Percentiles rank a stretch among this genome's conserved stretches.
These are phyloP conservation scores for Neofelis nebulosa DNA, from an alignment of 2,113 vertebrate species.

Conservation along the genomic window DNA sequence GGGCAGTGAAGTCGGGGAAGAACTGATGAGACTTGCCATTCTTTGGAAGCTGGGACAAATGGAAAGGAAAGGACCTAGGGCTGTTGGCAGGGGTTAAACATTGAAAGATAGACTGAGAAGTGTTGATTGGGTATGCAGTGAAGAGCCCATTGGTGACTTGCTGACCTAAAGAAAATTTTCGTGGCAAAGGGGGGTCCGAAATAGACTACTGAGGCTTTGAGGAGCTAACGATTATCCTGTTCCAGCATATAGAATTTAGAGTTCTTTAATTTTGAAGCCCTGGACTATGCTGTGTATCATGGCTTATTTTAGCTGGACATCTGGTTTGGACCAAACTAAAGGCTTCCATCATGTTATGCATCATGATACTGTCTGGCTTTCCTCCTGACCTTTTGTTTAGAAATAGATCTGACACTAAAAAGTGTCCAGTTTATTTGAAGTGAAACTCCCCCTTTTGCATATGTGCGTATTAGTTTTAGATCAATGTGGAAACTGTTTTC, in stretches of 20 bases:
- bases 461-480: neutral
- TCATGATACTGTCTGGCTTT: neutral
- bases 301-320: neutral
- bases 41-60: neutral
- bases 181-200: neutral
- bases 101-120: neutral
- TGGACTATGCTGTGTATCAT: neutral
- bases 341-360: neutral
- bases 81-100: neutral
- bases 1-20: neutral
- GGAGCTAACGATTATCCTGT: neutral
- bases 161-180: slow-evolving; percentile 17
- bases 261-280: neutral
- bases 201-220: neutral
- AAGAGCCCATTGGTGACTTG: neutral
- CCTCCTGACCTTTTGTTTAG: slow-evolving; percentile 1
- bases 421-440: neutral
- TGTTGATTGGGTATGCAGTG: neutral
- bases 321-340: neutral
- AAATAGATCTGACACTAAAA: slow-evolving; percentile 24
- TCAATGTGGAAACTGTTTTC: neutral
- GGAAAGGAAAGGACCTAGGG: neutral
- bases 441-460: neutral
- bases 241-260: neutral
- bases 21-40: neutral